Conservation (phyloP, 2,113 vertebrate species). For the Catharus bicknelli region DNA sequence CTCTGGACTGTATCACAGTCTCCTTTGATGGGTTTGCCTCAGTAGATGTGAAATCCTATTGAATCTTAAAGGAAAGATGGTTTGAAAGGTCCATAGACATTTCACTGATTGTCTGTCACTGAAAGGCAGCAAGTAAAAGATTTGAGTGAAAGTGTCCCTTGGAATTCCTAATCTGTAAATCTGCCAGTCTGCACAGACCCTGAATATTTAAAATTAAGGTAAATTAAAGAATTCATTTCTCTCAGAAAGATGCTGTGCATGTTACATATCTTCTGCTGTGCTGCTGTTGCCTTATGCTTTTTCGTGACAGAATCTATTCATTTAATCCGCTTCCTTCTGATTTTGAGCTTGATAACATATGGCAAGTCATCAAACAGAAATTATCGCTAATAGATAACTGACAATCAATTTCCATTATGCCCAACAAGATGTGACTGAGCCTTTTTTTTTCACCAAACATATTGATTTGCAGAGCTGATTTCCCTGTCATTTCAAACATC, state of each 20-base stretch:
- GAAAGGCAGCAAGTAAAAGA: constrained; percentile 36
- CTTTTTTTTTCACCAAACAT: constrained; percentile 7
- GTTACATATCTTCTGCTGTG: constrained; percentile 5
- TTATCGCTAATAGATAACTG: constrained; percentile 69
- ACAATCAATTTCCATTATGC: constrained; percentile 63
- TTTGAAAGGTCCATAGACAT: constrained; percentile 22
- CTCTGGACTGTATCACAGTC: constrained; percentile 37
- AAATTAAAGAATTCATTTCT: constrained; percentile 45
- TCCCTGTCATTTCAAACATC: constrained; percentile 57
- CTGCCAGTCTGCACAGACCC: constrained; percentile 22
- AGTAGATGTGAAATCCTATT: constrained; percentile 33
- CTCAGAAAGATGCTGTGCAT: background rate
- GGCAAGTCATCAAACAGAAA: constrained; percentile 66
- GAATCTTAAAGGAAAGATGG: constrained; percentile 50
- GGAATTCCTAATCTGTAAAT: constrained; percentile 39
- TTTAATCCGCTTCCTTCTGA: constrained; percentile 30
- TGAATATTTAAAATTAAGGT: constrained; percentile 36
- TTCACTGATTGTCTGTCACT: constrained; percentile 55
- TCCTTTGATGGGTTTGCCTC: constrained; percentile 10
- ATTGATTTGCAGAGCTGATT: constrained; percentile 36
- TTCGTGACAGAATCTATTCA: constrained; percentile 44
- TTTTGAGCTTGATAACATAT: constrained; percentile 57
- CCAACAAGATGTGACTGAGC: constrained; percentile 55
- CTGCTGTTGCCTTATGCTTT: constrained; percentile 17
- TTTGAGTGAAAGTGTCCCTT: constrained; percentile 32